Base-by-base conservation (phyloP, 2,888 invertebrate species). In the Alviniconcha strummeri region DNA sequence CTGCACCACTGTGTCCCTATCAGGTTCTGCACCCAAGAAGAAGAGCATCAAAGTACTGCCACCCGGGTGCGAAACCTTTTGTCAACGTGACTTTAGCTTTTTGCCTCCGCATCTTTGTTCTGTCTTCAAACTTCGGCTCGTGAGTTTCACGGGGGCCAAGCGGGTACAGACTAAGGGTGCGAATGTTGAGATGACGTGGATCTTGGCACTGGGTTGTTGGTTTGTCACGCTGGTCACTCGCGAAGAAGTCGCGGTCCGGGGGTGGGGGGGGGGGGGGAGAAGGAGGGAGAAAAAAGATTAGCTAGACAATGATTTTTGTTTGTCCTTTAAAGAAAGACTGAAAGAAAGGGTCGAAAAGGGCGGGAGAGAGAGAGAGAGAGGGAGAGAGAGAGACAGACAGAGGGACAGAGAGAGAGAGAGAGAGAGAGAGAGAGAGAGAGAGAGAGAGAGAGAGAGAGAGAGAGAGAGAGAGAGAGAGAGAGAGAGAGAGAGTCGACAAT, bases 371-470 rank as follows among this genome's bases (percentile, higher is more conserved):
- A 55, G 9, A 77, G 56, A 76, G 82, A 82, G 76, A 64, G 75
- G 60, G 76, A 82, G 64, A 75, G 76, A 52, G 82, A 82, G 82
- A 82, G 60, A 82, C 76, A 82, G 75, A 82, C 54, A 76, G 76
- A 64, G 64, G 60, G 82, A 76, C 76, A 75, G 76, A 76, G 36
- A 75, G 15, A 55, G 81, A 81, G 82, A 75, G 64, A 74, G 60
- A 75, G 74, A 82, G 82, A 60, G 75, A 75, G 64, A 36, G 57
- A 54, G 55, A 71, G 56, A 55, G 36, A 72, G 8, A 72, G 72
- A 72, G 72, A 72, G 52, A 72, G 7, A 13, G 52, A 6, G 13
- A 52, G 52, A 52, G 52, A 5, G 52, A 9, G 74, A 52, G 36
- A 19, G 9, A 56, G 77, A 57, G 72, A 56, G n/a, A 81, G 74